These are phyloP conservation scores for Lophotis ruficrista DNA, from an alignment of 2,113 vertebrate genomes.

Conservation along the genomic window DNA sequence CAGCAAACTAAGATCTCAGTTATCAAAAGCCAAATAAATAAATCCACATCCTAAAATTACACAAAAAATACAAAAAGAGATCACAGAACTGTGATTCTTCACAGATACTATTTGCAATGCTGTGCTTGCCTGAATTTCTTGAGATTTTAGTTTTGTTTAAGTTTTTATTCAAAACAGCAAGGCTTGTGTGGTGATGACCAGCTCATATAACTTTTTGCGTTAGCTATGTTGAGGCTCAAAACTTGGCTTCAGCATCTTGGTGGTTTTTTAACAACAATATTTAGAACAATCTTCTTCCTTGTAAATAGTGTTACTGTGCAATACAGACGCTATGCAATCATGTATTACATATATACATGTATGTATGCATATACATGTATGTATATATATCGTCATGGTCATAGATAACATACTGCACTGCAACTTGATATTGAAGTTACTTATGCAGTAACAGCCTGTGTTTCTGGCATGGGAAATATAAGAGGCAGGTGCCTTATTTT, in stretches of 20 bases:
- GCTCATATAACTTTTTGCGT: background rate
- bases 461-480: background rate
- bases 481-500: background rate
- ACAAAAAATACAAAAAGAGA: background rate
- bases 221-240: background rate
- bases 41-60: background rate
- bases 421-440: background rate
- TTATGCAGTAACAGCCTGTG: background rate
- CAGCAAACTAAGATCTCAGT: background rate
- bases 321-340: rapidly evolving
- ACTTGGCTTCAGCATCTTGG: background rate
- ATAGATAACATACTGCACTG: background rate
- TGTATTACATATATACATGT: rapidly evolving
- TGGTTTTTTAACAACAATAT: background rate
- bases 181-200: background rate
- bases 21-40: background rate
- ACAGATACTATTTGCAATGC: background rate
- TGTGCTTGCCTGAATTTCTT: background rate
- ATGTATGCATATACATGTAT: too few species aligned
- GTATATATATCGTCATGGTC: rapidly evolving
- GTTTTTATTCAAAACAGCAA: background rate
- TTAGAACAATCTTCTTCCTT: background rate
- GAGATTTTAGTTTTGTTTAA: rapidly evolving
- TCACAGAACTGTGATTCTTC: background rate
- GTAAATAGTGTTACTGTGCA: background rate